Base-by-base conservation (phyloP, 64 coral and sea anemone genomes). In the Pachyseris speciosa region DNA sequence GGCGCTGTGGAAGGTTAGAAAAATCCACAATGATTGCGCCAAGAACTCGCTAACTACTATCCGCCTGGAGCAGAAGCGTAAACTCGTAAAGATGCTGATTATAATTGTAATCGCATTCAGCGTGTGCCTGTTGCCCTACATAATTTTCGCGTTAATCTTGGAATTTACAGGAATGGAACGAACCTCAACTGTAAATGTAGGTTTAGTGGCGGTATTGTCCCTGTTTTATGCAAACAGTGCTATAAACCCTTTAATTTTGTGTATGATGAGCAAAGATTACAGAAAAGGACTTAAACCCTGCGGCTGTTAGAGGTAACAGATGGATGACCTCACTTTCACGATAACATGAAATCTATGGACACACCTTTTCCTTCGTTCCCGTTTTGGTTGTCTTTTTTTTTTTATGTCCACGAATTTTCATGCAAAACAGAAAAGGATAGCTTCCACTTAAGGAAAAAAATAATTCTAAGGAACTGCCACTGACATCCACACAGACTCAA, bases 201-300 rank as follows among this genome's bases (percentile, higher is more conserved):
- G 78, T 30, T 52, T 96, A 72, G 95, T 96, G 28, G 72, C 77
- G 6, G 85, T 93, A 28, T 33, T 96, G 17, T 96, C 95, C 16
- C 31, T 93, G 24, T 41, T 96, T 7, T 96, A 96, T 41, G 67
- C 87, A 40, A 96, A 96, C 41, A 93, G 91, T 16, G 95, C 95
- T 25, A 75, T 96, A 12, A 96, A 96, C 70, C 95, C 95, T 0
- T 77, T 96, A 78, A 96, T 96, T 80, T 33, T 96, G 22, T 96
- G 95, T 38, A 90, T 86, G 9, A 96, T 96, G 95, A 96, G 95
- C 91, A 96, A 96, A 40, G 95, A 96, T 44, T 96, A 96, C 20
- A 84, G 95, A 44, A 93, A 90, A 67, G 95, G 95, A 15, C 57
- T 96, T 15, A 67, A 91, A 31, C 95, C 95, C 4, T 96, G 95